These are phyloP conservation scores for Parnassius glacialis DNA, from an alignment of 2,888 invertebrate genomes.

Conservation along the genomic window DNA sequence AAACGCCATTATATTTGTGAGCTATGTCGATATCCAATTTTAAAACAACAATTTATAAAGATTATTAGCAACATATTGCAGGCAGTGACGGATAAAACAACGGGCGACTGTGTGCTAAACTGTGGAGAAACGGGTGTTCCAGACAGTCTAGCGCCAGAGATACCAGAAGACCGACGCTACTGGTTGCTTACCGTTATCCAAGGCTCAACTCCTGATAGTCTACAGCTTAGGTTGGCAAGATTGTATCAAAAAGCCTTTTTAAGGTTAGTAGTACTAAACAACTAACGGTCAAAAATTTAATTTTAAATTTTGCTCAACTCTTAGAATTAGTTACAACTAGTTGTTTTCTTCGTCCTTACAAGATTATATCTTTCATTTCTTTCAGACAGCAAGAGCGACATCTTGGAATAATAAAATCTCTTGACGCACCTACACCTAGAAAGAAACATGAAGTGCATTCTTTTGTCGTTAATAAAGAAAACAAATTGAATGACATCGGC, in stretches of 20 bases:
- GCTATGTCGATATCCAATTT: neutral
- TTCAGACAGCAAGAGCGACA: slow-evolving; percentile 90
- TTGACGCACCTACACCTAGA: slow-evolving; percentile 67
- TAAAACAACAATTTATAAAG: slow-evolving; percentile 14
- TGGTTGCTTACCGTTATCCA: slow-evolving; percentile 90
- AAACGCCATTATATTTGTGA: too few species aligned
- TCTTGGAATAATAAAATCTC: slow-evolving; percentile 84
- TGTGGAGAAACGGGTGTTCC: slow-evolving; percentile 69
- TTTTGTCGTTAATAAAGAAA: slow-evolving; percentile 63
- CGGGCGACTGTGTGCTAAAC: slow-evolving; percentile 77
- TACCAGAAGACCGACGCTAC: slow-evolving; percentile 85
- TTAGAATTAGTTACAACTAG: neutral
- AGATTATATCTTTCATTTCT: slow-evolving; percentile 20
- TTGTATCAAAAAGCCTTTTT: slow-evolving; percentile 91
- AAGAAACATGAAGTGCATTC: slow-evolving; percentile 77
- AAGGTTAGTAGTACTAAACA: slow-evolving; percentile 69
- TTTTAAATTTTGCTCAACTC: too few species aligned
- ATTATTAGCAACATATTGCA: slow-evolving; percentile 32
- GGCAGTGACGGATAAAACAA: slow-evolving; percentile 73
- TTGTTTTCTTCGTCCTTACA: neutral
- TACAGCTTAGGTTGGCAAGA: slow-evolving; percentile 87
- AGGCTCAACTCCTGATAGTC: slow-evolving; percentile 81
- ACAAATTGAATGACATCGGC: slow-evolving; percentile 43
- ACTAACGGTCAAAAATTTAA: too few species aligned
- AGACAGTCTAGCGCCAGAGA: slow-evolving; percentile 76